Evolutionary conservation across 2,888 invertebrate genomes (phyloP), one percentile per base, ranked within the genome.

Genomic region (Dicyrtomina minuta): DNA sequence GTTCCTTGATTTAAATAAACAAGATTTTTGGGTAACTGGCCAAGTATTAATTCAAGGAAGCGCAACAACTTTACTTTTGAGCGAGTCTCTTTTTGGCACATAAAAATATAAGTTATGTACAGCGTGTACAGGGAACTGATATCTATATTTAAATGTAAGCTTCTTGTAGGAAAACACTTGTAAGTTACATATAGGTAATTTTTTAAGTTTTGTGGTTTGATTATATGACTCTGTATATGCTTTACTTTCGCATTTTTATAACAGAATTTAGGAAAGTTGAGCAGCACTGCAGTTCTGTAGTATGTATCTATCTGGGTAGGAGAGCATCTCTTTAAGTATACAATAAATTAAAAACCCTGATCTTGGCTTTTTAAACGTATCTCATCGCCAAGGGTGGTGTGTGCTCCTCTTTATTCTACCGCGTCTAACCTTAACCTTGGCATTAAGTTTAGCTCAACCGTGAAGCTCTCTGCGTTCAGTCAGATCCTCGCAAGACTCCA

Each of bases 361-460:
- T n/a, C 17, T n/a, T 20, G 20, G 22, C 12, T 5, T 20, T 12
- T 20, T n/a, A 51, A 8, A 51, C 17, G 51, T 51, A 20, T 12
- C 26, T 15, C 27, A 12, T 13, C 27, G 13, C 15, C 55, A 55
- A 55, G 55, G 26, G 13, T 22, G 61, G 46, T 61, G 61, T n/a
- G 46, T 61, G 46, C 61, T 61, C 46, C 24, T 62, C 62, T 62
- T 46, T 33, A 3, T 46, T 62, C 49, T 60, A 33, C 33, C 33
- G n/a, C n/a, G 33, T 33, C 26, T 20, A 46, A 61, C 62, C 51
- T 51, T 62, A 49, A 62, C 62, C 62, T 62, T 62, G 62, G 51
- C 62, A 62, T 51, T 62, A 62, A 39, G 51, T 44, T 61, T n/a
- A 61, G 44, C 61, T 61, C 62, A 51, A 49, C 62, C 62, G 39